Evolutionary conservation across 2,113 vertebrate species (phyloP), one percentile per base, ranked within the genome.

Genomic region (Carassius carassius): DNA sequence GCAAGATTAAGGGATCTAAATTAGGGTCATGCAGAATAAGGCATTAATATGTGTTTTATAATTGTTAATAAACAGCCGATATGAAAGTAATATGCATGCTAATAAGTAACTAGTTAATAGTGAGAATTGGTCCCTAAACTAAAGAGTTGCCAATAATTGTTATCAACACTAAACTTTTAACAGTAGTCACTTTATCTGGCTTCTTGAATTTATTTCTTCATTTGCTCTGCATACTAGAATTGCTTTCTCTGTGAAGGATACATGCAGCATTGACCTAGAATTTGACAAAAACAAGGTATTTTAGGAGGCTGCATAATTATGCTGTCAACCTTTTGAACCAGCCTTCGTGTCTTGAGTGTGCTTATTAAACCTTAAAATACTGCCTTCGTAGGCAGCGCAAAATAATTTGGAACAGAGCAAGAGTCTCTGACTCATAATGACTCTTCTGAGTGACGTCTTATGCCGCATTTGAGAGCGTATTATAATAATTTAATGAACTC

Each of bases 401-500:
- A 76, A 29, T 0, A n/a, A 49, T 76, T 76, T 76, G 47, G 47
- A 54, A 76, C 23, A 29, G 49, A 49, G 25, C 74, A 54, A 54
- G 5, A 51, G 47, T 54, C 23, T 65, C 41, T 44, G 14, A 29
- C 12, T 25, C 23, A 23, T 23, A 23, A 32, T 16, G 35, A 37
- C 56, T 65, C 7, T 47, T 23, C 19, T n/a, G 76, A 60, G 51
- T 60, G 37, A 47, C 5, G 9, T 79, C 19, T 62, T 62, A 23
- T 63, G 44, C 62, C 8, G 25, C 25, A 8, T 67, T 81, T 51
- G 5, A 21, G 62, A 67, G 17, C 10, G 0, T 44, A 69, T 81
- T 81, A 81, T 81, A 7, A 67, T 49, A 81, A 51, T 81, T 81
- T 81, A 67, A 51, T 69, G 16, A 67, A 69, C 23, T 81, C 23